Conservation (phyloP, 2,113 vertebrate species). For the Hiodon alosoides region DNA sequence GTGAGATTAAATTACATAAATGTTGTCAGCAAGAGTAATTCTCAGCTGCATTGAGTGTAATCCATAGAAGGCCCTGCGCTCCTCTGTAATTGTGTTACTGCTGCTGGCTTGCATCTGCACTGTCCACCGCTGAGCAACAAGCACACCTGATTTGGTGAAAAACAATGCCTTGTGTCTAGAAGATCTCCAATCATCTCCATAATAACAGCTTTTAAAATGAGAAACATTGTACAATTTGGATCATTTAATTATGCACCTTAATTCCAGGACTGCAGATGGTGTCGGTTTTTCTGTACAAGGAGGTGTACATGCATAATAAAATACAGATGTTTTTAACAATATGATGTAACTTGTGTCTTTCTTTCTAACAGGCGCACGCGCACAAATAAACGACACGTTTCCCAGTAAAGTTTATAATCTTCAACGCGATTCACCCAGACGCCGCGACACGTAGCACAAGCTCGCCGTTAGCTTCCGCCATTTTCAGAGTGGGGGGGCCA, state of each 20-base stretch:
- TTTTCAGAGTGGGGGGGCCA: not conserved
- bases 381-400: not conserved
- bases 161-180: not conserved
- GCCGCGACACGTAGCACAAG: no score
- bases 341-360: not conserved
- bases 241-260: slow-evolving; percentile 43
- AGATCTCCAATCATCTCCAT: slow-evolving; percentile 40
- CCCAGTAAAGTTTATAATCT: no score
- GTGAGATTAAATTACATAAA: slow-evolving; percentile 86
- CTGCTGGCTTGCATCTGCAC: slow-evolving; percentile 75
- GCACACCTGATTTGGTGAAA: slow-evolving; percentile 9
- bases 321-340: not conserved
- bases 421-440: no score
- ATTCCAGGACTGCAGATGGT: slow-evolving; percentile 33
- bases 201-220: slow-evolving; percentile 42
- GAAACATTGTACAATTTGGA: slow-evolving; percentile 38
- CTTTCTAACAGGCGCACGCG: not conserved
- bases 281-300: slow-evolving; percentile 12
- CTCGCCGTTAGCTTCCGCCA: not conserved
- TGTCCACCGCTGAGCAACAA: slow-evolving; percentile 45
- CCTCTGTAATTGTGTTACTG: slow-evolving; percentile 75
- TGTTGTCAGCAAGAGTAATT: slow-evolving; percentile 77
- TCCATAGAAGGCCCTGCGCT: slow-evolving; percentile 58
- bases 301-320: not conserved
- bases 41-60: slow-evolving; percentile 61